These are phyloP conservation scores for Nysson spinosus DNA, from an alignment of 2,888 invertebrate genomes.

Conservation along the genomic window DNA sequence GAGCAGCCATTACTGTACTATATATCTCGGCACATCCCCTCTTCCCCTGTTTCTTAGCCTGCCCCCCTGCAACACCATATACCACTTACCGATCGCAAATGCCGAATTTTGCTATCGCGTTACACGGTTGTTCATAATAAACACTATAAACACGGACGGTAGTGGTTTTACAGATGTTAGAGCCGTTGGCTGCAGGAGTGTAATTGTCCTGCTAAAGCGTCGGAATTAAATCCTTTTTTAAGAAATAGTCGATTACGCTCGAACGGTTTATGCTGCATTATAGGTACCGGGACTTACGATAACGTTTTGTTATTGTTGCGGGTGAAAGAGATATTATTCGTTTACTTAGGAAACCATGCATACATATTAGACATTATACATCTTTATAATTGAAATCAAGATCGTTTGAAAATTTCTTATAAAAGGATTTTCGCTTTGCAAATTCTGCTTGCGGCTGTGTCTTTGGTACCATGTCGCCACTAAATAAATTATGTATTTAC, in stretches of 20 bases:
- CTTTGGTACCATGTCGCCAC: slow-evolving; percentile 51
- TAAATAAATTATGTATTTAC: slow-evolving; percentile 30
- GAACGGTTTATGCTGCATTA: slow-evolving; percentile 1
- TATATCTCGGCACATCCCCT: slow-evolving; percentile 66
- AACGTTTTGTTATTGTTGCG: slow-evolving; percentile 33
- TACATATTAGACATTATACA: slow-evolving; percentile 24
- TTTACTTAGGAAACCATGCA: slow-evolving; percentile 27
- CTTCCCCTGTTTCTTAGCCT: slow-evolving; percentile 69
- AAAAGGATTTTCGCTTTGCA: slow-evolving; percentile 57
- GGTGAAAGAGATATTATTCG: slow-evolving; percentile 21
- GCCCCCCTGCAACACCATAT: slow-evolving; percentile 62
- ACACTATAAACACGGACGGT: slow-evolving; percentile 64
- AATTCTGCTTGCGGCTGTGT: slow-evolving; percentile 52
- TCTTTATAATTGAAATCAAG: slow-evolving; percentile 13
- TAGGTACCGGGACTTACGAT: slow-evolving; percentile 13
- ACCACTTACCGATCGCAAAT: slow-evolving; percentile 53
- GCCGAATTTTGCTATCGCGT: slow-evolving; percentile 60
- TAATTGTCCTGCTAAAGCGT: slow-evolving; percentile 60
- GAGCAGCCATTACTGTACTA: slow-evolving; percentile 67
- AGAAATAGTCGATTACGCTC: slow-evolving; percentile 32
- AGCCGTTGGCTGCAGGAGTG: slow-evolving; percentile 63
- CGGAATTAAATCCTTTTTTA: slow-evolving; percentile 58
- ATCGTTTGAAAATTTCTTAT: slow-evolving; percentile 45
- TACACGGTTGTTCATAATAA: slow-evolving; percentile 65
- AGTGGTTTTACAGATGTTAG: slow-evolving; percentile 65